phyloP scores from a whole-genome alignment of 1,140 invertebrate species.

The Lerema accius region DNA sequence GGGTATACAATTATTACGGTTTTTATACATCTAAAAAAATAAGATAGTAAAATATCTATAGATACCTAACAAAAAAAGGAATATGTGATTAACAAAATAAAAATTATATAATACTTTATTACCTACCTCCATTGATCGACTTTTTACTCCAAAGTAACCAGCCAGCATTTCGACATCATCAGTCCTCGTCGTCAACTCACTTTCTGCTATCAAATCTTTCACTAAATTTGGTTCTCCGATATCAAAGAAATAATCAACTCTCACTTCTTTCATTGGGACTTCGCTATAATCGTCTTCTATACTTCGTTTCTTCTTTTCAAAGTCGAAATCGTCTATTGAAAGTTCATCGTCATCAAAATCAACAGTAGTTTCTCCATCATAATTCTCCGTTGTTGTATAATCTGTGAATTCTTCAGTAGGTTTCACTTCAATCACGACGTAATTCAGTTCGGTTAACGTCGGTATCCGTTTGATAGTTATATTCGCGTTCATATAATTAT shows the following conservation, averaged over 20 bases:
- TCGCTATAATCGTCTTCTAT: constrained; percentile 46
- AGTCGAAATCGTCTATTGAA: constrained; percentile 48
- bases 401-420: constrained; percentile 41
- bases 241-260: constrained; percentile 49
- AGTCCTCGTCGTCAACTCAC: constrained; percentile 42
- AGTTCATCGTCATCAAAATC: constrained; percentile 36
- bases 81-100: no score
- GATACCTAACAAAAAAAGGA: no score
- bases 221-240: constrained; percentile 32
- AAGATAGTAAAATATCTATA: no score
- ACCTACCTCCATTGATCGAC: constrained; percentile 38
- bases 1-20: no score
- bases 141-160: constrained; percentile 20
- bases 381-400: constrained; percentile 47
- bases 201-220: constrained; percentile 48
- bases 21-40: no score
- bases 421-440: constrained; percentile 47
- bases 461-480: constrained; percentile 72
- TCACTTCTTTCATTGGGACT: constrained; percentile 33
- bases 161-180: constrained; percentile 48
- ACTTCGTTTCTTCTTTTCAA: constrained; percentile 42
- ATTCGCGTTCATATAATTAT: constrained; percentile 68
- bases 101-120: no score
- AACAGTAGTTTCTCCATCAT: constrained; percentile 44
- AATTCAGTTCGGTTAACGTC: constrained; percentile 62